These are phyloP conservation scores for Lacerta agilis DNA, from an alignment of 2,797 vertebrate genomes.

Conservation along the genomic window DNA sequence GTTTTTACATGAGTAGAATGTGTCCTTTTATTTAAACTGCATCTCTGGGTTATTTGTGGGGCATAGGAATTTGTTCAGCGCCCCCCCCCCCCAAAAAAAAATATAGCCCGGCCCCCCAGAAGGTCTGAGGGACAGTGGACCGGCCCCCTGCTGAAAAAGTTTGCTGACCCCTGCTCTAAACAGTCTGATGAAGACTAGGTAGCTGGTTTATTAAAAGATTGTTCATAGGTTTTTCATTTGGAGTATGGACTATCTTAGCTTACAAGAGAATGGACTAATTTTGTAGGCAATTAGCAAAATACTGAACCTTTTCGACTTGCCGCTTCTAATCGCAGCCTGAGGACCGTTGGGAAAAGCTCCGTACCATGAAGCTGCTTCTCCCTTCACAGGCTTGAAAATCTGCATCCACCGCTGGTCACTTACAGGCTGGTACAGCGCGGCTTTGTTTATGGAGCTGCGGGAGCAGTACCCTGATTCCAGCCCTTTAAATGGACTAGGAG, in stretches of 20 bases:
- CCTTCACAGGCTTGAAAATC: slow-evolving; percentile 69
- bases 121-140: no score
- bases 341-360: slow-evolving; percentile 43
- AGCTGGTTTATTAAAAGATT: background rate
- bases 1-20: no score
- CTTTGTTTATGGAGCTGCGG: slow-evolving; percentile 4
- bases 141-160: no score
- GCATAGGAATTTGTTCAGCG: no score
- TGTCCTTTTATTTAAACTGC: no score
- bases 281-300: background rate
- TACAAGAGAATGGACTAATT: background rate
- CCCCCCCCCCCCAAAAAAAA: no score
- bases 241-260: rapidly evolving
- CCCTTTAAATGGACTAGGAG: background rate
- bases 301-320: slow-evolving; percentile 60
- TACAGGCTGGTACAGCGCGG: slow-evolving; percentile 8
- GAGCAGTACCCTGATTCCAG: slow-evolving; percentile 45
- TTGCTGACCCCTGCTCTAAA: no score
- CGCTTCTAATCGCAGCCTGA: slow-evolving; percentile 19
- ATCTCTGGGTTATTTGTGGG: no score
- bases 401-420: slow-evolving; percentile 71
- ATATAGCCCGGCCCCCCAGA: no score
- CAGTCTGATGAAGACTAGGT: background rate
- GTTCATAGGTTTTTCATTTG: background rate
- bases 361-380: background rate